Conservation (phyloP, 2,797 vertebrate genomes). For the Petrocephalus sullivani region DNA sequence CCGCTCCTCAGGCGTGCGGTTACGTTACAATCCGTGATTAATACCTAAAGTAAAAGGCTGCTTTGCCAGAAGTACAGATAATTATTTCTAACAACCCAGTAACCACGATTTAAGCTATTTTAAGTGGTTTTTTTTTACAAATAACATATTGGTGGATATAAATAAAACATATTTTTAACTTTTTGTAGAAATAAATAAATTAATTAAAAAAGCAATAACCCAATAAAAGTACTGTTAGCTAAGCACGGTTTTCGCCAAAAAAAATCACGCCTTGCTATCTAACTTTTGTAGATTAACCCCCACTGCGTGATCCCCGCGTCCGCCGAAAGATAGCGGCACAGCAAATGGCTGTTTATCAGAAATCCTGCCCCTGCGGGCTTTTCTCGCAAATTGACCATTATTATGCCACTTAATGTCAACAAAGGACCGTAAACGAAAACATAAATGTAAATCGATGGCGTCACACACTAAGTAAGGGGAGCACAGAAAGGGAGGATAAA, state of each 20-base stretch:
- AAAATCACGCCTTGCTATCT: not conserved
- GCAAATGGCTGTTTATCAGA: not conserved
- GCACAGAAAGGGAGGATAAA: not conserved
- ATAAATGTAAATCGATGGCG: not conserved
- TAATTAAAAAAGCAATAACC: not conserved
- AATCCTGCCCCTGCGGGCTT: not conserved
- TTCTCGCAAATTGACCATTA: not conserved
- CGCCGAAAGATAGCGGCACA: constrained; percentile 2
- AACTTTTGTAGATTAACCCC: not conserved
- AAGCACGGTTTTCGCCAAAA: not conserved
- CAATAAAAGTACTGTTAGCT: not conserved
- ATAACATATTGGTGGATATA: not conserved
- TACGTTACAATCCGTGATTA: not conserved
- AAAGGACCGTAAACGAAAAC: not conserved
- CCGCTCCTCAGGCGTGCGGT: not conserved
- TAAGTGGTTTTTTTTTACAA: not conserved
- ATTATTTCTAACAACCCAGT: not conserved
- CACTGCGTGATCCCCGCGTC: not conserved
- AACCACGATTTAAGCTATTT: not conserved
- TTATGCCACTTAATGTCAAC: not conserved
- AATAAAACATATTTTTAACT: not conserved
- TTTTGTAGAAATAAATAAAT: not conserved
- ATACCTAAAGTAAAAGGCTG: not conserved
- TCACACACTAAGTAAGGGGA: not conserved
- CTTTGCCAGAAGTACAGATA: not conserved